Percentiles rank a stretch among this genome's conserved stretches.
phyloP scores from a whole-genome alignment of 2,888 invertebrate species.

The Spilarctia lutea region DNA sequence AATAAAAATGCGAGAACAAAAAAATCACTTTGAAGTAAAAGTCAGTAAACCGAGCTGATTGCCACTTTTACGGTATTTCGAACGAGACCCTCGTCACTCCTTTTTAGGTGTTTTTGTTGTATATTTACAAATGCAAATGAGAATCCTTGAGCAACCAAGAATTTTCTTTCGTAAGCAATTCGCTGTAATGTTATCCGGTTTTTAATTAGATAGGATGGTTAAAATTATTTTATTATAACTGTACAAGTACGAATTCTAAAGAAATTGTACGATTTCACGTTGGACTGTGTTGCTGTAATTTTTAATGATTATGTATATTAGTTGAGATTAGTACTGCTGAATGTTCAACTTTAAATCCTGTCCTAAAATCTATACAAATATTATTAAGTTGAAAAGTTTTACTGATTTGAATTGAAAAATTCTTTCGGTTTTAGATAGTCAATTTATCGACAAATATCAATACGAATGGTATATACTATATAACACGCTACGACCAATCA shows the following conservation, averaged over 20 bases:
- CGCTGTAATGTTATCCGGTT: constrained; percentile 18
- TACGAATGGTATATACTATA: too few relatives aligned
- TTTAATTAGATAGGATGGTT: constrained; percentile 25
- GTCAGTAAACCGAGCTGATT: constrained; percentile 76
- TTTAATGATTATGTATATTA: neutral
- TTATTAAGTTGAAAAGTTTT: too few relatives aligned
- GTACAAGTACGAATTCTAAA: neutral
- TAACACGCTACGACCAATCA: too few relatives aligned
- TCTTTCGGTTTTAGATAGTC: too few relatives aligned
- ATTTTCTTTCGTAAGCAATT: constrained; percentile 44
- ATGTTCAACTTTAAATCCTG: neutral
- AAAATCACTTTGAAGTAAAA: constrained; percentile 74
- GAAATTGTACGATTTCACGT: neutral
- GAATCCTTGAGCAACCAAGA: constrained; percentile 41
- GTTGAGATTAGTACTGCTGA: neutral
- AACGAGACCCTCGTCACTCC: constrained; percentile 77
- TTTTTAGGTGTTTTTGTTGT: constrained; percentile 69
- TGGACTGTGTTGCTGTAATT: neutral
- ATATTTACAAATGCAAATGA: constrained; percentile 73
- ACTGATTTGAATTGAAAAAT: too few relatives aligned
- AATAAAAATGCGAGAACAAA: constrained; percentile 68
- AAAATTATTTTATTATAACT: constrained; percentile 16
- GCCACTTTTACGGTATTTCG: constrained; percentile 77
- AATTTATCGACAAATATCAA: too few relatives aligned
- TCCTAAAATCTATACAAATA: neutral